Evolutionary conservation across 2,797 vertebrate species (phyloP), one percentile per base, ranked within the genome.

Genomic region (Liparis tanakae): DNA sequence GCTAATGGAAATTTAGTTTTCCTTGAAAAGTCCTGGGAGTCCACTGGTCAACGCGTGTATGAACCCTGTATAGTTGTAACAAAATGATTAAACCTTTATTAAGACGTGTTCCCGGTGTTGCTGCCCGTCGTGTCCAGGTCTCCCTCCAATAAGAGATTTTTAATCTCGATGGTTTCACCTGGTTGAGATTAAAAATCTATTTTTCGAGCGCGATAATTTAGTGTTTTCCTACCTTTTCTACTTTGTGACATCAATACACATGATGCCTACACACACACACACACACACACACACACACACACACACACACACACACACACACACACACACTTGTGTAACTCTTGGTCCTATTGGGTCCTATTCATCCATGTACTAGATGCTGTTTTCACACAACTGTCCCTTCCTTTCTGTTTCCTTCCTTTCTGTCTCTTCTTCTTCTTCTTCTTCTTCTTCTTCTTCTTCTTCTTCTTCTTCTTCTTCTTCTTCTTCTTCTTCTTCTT

Each of bases 401-500:
- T n/a, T 6, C 2, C 18, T 9, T 39, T 20, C 0, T 4, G 15
- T 3, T 37, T 18, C 56, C 37, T 36, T 2, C 14, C 5, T 36
- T 53, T 20, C 17, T n/a, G 44, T n/a, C 44, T 54, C 25, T 30
- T 33, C 9, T 7, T 14, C 36, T 46, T 39, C 0, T 66, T 36
- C 43, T 7, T 5, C 25, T 7, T 54, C 30, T 30, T 43, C 10
- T 70, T 55, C 0, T 79, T 88, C 25, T 30, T 33, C 9, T 7
- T 14, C 36, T 46, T 39, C 0, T 66, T 36, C 43, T 7, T 5
- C 25, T 7, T 54, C 30, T 30, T 43, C 10, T 70, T 55, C 0
- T 79, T 88, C 25, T 30, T 30, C 25, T 30, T 30, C 25, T 30
- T 30, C 25, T 30, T 30, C 25, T 70, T 55, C 0, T 79, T 88